A percentile compares a stretch with the other conserved stretches of the same genome.
Evolutionary conservation across 2,888 invertebrate species (phyloP).

Genomic region (Plagiodera versicolora): DNA sequence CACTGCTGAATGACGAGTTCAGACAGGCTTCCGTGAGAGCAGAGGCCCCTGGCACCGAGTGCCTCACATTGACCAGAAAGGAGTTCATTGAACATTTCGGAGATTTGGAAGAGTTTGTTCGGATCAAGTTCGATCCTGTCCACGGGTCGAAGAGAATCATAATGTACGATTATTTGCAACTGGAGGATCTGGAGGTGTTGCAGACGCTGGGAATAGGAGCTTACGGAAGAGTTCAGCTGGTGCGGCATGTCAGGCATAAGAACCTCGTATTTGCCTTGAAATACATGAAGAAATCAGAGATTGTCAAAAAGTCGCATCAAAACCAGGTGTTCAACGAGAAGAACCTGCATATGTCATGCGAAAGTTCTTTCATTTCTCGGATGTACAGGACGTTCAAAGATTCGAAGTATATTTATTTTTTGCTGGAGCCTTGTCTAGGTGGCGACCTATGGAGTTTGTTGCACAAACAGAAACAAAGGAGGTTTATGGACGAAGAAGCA

Average conservation of each 20-base stretch:
- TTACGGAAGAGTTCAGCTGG: slow-evolving; percentile 84
- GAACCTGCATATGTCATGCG: slow-evolving; percentile 57
- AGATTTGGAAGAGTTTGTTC: slow-evolving; percentile 63
- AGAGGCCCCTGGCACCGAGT: slow-evolving; percentile 72
- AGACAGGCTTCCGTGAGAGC: slow-evolving; percentile 90
- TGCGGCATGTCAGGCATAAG: slow-evolving; percentile 47
- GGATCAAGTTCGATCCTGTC: slow-evolving; percentile 25
- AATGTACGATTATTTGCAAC: slow-evolving; percentile 44
- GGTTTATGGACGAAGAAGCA: slow-evolving; percentile 73
- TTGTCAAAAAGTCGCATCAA: slow-evolving; percentile 69
- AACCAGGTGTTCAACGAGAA: slow-evolving; percentile 71
- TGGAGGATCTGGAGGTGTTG: slow-evolving; percentile 76
- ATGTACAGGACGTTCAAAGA: slow-evolving; percentile 88
- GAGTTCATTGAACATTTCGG: slow-evolving; percentile 84
- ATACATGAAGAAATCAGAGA: slow-evolving; percentile 68
- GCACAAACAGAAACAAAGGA: slow-evolving; percentile 67
- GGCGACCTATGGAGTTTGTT: slow-evolving; percentile 93
- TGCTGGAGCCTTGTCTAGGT: slow-evolving; percentile 91
- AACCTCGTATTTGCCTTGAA: slow-evolving; percentile 64
- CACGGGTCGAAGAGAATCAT: slow-evolving; percentile 16
- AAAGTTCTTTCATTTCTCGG: slow-evolving; percentile 58
- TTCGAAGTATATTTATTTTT: slow-evolving; percentile 85
- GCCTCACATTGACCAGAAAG: slow-evolving; percentile 78
- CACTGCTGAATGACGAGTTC: slow-evolving; percentile 71
- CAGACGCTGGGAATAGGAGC: slow-evolving; percentile 89